These are phyloP conservation scores for Mimas tiliae DNA, from an alignment of 2,888 invertebrate genomes.

Conservation along the genomic window DNA sequence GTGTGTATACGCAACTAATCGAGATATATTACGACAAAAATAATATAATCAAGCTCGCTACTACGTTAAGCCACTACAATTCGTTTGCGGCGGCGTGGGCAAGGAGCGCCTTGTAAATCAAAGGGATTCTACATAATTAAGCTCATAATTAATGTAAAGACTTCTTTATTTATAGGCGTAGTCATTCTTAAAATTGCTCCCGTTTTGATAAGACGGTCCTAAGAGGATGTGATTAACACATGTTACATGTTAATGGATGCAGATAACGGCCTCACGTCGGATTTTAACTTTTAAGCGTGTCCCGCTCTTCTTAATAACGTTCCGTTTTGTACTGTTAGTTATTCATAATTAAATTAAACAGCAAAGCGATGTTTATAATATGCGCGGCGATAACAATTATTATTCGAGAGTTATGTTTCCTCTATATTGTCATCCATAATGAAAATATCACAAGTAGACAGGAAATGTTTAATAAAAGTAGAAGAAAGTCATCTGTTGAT, in stretches of 20 bases:
- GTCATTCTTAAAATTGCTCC: constrained; percentile 81
- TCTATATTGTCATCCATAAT: constrained; percentile 61
- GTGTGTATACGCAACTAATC: constrained; percentile 57
- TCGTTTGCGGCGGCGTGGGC: constrained; percentile 75
- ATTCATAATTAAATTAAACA: constrained; percentile 48
- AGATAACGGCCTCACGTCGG: constrained; percentile 60
- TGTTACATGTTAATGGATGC: constrained; percentile 70
- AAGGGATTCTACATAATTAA: constrained; percentile 84
- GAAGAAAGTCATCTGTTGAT: constrained; percentile 54
- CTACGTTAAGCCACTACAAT: constrained; percentile 81
- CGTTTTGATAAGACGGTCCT: constrained; percentile 73
- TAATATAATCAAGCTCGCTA: constrained; percentile 74
- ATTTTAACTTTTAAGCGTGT: constrained; percentile 47
- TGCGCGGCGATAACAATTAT: constrained; percentile 54
- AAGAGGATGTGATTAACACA: constrained; percentile 76
- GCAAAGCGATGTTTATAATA: constrained; percentile 49
- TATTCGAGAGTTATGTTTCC: constrained; percentile 69
- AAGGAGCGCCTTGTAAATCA: constrained; percentile 83
- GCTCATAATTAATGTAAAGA: constrained; percentile 83
- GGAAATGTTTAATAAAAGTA: constrained; percentile 69
- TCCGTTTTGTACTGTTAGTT: constrained; percentile 39
- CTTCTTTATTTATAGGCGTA: constrained; percentile 80
- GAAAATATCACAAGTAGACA: constrained; percentile 63
- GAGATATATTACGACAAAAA: constrained; percentile 73
- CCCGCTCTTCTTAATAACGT: constrained; percentile 32